These are phyloP conservation scores for Phoenicopterus ruber DNA, from an alignment of 2,113 vertebrate genomes.

Conservation along the genomic window DNA sequence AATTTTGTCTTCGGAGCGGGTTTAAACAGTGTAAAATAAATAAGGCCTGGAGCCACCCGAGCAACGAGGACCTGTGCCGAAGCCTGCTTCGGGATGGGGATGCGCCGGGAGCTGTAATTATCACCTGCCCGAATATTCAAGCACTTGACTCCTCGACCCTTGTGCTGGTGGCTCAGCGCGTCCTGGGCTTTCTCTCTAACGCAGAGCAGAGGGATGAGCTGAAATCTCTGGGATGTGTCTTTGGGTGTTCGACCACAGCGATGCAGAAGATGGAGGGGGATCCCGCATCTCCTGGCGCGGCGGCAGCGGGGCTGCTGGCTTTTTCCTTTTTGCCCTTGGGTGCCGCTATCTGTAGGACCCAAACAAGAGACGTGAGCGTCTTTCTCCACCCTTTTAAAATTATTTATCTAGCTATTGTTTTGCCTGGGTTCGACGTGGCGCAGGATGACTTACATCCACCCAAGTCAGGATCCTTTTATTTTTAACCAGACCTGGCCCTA, in stretches of 20 bases:
- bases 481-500: neutral
- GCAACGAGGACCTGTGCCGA: accelerated
- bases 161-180: accelerated
- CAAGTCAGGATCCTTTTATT: neutral
- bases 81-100: neutral
- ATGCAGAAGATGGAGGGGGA: neutral
- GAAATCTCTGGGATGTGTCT: neutral
- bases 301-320: neutral
- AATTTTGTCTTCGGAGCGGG: neutral
- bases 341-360: neutral
- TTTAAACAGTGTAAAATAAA: neutral
- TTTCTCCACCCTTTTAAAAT: neutral
- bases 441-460: neutral
- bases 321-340: neutral
- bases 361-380: neutral
- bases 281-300: accelerated
- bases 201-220: neutral
- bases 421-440: accelerated
- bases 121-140: neutral
- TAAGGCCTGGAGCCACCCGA: neutral
- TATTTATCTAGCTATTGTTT: slow-evolving; percentile 5
- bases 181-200: neutral
- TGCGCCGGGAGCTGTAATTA: neutral
- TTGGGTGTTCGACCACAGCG: too few relatives aligned
- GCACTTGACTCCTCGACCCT: neutral